Conservation (phyloP, 2,113 vertebrate genomes). For the Oncorhynchus kisutch region DNA sequence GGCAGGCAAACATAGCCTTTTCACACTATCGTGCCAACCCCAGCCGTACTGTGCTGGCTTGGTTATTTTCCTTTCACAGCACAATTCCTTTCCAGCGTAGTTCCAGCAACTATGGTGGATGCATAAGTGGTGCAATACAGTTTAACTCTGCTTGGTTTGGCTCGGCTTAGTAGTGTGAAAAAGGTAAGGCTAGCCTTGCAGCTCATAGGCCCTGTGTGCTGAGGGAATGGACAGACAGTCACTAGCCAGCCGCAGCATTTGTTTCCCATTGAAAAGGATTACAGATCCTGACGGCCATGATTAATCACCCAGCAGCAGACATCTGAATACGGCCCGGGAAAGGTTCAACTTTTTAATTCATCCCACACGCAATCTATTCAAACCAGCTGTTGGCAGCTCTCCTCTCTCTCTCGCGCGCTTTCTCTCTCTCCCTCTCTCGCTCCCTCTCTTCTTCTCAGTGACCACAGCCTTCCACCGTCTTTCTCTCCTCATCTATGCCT, state of each 20-base stretch:
- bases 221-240: slow-evolving; percentile 30
- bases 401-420: slow-evolving; percentile 38
- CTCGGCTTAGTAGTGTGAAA: too few relatives aligned
- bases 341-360: slow-evolving; percentile 84
- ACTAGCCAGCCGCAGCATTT: slow-evolving; percentile 83
- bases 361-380: slow-evolving; percentile 86
- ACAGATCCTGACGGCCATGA: slow-evolving; percentile 93
- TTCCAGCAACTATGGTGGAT: neutral
- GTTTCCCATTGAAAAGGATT: slow-evolving; percentile 93
- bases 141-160: too few relatives aligned
- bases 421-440: neutral
- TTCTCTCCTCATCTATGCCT: slow-evolving; percentile 59
- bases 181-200: slow-evolving; percentile 72
- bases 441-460: slow-evolving; percentile 70
- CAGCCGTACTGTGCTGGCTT: neutral
- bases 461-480: slow-evolving; percentile 71
- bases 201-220: slow-evolving; percentile 69
- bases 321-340: slow-evolving; percentile 85
- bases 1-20: slow-evolving; percentile 56
- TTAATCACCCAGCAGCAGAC: slow-evolving; percentile 92
- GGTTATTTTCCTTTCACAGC: neutral
- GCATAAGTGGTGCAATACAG: neutral
- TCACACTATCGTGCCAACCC: neutral
- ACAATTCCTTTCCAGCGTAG: neutral
- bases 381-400: slow-evolving; percentile 83